Base-by-base conservation (phyloP, 2,888 invertebrate genomes). In the Coremacera marginata region DNA sequence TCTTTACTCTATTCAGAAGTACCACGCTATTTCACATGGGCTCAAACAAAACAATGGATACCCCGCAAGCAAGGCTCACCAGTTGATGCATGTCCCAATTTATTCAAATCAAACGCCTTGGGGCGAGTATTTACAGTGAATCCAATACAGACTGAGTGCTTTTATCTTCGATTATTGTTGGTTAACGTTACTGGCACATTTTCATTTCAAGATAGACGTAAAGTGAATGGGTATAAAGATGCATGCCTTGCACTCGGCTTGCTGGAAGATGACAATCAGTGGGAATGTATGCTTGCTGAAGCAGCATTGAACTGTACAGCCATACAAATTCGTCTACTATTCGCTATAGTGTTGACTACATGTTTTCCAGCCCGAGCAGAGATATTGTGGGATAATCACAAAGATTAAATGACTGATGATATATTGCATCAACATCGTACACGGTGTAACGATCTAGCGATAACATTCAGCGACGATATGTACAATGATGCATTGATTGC, bases 51-150 rank as follows among this genome's bases (percentile, higher is more conserved):
- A 77, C 84, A 83, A 80, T 86, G 83, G 63, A 75, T 82, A 81
- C 80, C 83, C 68, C 5, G 31, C 31, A 31, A 31, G 82, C 84
- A 34, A 83, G 82, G 80, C 76, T 72, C 52, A 52, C 52, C 16
- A 52, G 7, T 7, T 52, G 52, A 52, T 52, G 3, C 52, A 7
- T 52, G 7, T 77, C 62, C 63, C 80, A 5, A 5, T 74, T 80
- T 86, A 67, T 83, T 75, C 85, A 81, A 82, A 44, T 81, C 81
- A 44, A 80, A 86, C 84, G 82, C 82, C 9, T 75, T 86, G 19
- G 84, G 86, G 3, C 81, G 85, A 5, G 75, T 87, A 75, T 87
- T 86, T 80, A 78, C 86, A 79, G 85, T 86, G 14, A 84, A 86
- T 85, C 84, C 85, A 57, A 86, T 74, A 76, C 80, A 84, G 25